Evolutionary conservation across 1,140 invertebrate species (phyloP).

Genomic region (Zophobas morio): DNA sequence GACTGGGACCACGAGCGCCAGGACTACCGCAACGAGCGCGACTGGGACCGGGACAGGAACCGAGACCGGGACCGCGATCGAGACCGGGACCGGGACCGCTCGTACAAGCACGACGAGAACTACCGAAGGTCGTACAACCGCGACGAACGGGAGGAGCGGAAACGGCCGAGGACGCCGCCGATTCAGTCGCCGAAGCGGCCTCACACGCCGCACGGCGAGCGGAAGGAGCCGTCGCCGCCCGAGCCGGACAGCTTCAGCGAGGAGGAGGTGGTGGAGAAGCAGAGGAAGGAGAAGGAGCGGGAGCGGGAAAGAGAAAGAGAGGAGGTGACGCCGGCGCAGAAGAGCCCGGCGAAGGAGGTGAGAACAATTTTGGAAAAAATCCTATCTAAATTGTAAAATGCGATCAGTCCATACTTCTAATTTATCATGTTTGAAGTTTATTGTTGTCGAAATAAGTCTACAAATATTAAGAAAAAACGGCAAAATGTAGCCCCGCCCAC

Average conservation of each 20-base stretch:
- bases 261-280: slow-evolving; percentile 63
- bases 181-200: slow-evolving; percentile 68
- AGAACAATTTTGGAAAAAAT: slow-evolving; percentile 20
- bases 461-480: too few species aligned
- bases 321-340: slow-evolving; percentile 41
- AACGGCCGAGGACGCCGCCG: slow-evolving; percentile 72
- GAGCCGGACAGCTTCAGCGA: slow-evolving; percentile 68
- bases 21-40: slow-evolving; percentile 52
- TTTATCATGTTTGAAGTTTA: too few species aligned
- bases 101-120: slow-evolving; percentile 70
- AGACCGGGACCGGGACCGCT: slow-evolving; percentile 68
- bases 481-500: too few species aligned
- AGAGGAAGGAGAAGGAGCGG: slow-evolving; percentile 38
- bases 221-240: slow-evolving; percentile 61
- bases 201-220: slow-evolving; percentile 63
- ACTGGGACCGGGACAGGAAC: slow-evolving; percentile 62
- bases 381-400: too few species aligned
- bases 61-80: slow-evolving; percentile 67
- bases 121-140: slow-evolving; percentile 70
- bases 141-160: slow-evolving; percentile 68
- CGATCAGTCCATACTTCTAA: too few species aligned
- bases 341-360: slow-evolving; percentile 46
- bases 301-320: slow-evolving; percentile 12
- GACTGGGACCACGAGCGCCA: slow-evolving; percentile 57
- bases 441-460: too few species aligned